Conservation (phyloP, 2,888 invertebrate species). For the Stenotaenia linearis region DNA sequence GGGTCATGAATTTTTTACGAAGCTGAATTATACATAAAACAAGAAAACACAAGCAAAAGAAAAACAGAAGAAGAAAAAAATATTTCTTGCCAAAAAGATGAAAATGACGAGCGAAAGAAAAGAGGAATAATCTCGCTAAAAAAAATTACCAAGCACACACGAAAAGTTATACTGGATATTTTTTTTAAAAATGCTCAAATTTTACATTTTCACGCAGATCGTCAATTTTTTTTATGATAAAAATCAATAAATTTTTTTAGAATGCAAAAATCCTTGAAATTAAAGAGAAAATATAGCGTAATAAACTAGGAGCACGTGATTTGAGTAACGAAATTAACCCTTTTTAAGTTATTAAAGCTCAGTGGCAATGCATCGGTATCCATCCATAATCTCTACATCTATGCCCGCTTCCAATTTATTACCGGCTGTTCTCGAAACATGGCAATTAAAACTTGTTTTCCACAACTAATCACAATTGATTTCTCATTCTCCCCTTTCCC, state of each 20-base stretch:
- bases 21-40: slow-evolving; percentile 32
- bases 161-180: no score
- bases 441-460: slow-evolving; percentile 19
- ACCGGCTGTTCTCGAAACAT: slow-evolving; percentile 19
- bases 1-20: slow-evolving; percentile 32
- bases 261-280: not conserved
- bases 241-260: no score
- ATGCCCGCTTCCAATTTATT: slow-evolving; percentile 3
- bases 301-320: not conserved
- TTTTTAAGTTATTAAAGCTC: slow-evolving; percentile 6
- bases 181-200: no score
- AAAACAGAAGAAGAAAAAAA: not conserved
- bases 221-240: no score
- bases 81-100: not conserved
- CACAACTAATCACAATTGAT: slow-evolving; percentile 19
- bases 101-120: not conserved
- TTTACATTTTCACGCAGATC: no score
- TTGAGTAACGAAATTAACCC: not conserved
- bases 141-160: not conserved
- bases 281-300: not conserved
- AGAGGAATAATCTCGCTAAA: not conserved
- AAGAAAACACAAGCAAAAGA: slow-evolving; percentile 27
- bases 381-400: slow-evolving; percentile 15
- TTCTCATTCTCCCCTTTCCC: slow-evolving; percentile 13
- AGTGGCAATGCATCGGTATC: slow-evolving; percentile 13